phyloP scores from a whole-genome alignment of 2,113 vertebrate species.

The Lota lota region DNA sequence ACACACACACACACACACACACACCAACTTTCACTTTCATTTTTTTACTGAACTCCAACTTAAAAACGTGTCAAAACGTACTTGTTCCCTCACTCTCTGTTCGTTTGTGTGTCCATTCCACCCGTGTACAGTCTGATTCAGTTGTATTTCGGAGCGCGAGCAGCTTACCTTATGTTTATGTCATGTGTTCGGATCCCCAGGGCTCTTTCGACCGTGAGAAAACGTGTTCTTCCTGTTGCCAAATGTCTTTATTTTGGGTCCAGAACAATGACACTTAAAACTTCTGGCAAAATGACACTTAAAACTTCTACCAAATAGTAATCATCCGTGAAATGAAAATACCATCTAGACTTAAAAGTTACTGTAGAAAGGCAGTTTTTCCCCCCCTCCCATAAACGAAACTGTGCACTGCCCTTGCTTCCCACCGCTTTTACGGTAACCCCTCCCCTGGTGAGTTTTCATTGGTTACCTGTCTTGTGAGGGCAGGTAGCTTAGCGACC shows the following conservation, averaged over 20 bases:
- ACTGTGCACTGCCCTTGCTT: conserved; percentile 34
- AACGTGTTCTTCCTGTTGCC: too few species aligned
- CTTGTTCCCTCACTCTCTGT: too few species aligned
- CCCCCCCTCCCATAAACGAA: conserved; percentile 16
- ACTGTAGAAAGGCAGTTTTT: conserved; percentile 26
- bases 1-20: background rate
- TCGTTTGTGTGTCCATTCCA: too few species aligned
- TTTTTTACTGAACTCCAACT: conserved; percentile 19
- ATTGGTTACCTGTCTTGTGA: conserved; percentile 73
- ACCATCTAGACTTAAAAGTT: conserved; percentile 5
- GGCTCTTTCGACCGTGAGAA: too few species aligned
- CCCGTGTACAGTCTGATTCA: too few species aligned
- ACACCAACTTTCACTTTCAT: conserved; percentile 62
- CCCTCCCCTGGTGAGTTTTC: conserved; percentile 31
- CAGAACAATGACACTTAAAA: too few species aligned
- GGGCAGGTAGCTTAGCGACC: conserved; percentile 67
- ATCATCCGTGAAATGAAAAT: conserved; percentile 12
- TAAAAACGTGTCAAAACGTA: too few species aligned
- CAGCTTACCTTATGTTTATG: too few species aligned
- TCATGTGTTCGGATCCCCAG: too few species aligned
- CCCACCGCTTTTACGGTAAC: conserved; percentile 27
- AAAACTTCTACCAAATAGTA: conserved; percentile 16
- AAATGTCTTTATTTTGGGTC: too few species aligned
- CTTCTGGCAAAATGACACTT: conserved; percentile 21
- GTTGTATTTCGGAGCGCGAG: too few species aligned